A percentile compares a stretch with the other conserved stretches of the same genome.
These are phyloP conservation scores for Brachionus sp. DNA, from an alignment of 1,140 invertebrate genomes.

Conservation along the genomic window DNA sequence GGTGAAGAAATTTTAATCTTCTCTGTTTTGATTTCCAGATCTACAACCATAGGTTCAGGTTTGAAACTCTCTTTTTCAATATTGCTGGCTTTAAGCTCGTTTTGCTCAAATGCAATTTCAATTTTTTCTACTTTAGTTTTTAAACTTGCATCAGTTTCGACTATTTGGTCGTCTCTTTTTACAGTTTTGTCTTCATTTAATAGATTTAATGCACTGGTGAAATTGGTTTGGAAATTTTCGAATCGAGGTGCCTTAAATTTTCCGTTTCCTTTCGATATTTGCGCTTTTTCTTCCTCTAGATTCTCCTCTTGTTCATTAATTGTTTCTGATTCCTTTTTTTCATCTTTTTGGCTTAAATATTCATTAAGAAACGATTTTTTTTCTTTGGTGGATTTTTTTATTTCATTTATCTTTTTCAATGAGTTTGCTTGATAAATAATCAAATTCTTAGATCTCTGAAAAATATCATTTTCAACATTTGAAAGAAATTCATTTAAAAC, in stretches of 20 bases:
- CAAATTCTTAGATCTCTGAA: conserved; percentile 34
- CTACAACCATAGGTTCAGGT: background rate
- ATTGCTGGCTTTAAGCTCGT: background rate
- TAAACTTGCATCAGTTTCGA: background rate
- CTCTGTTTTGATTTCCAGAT: background rate
- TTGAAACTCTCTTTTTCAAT: background rate
- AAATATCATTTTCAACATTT: background rate
- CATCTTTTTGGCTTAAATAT: background rate
- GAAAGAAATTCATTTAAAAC: background rate
- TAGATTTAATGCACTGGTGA: conserved; percentile 27
- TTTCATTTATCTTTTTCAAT: conserved; percentile 24
- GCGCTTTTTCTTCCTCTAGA: background rate
- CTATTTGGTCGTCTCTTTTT: background rate
- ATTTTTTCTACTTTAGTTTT: background rate
- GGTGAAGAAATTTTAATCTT: conserved; percentile 23
- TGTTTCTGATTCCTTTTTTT: background rate
- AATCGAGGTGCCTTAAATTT: conserved; percentile 9
- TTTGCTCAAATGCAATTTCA: background rate
- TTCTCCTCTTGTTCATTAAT: background rate
- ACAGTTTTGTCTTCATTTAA: background rate
- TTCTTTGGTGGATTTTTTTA: conserved; percentile 32
- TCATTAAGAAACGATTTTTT: background rate
- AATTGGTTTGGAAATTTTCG: background rate
- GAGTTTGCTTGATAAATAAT: conserved; percentile 32
- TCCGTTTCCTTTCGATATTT: background rate